Base-by-base conservation (phyloP, 2,113 vertebrate species). In the Oncorhynchus keta region DNA sequence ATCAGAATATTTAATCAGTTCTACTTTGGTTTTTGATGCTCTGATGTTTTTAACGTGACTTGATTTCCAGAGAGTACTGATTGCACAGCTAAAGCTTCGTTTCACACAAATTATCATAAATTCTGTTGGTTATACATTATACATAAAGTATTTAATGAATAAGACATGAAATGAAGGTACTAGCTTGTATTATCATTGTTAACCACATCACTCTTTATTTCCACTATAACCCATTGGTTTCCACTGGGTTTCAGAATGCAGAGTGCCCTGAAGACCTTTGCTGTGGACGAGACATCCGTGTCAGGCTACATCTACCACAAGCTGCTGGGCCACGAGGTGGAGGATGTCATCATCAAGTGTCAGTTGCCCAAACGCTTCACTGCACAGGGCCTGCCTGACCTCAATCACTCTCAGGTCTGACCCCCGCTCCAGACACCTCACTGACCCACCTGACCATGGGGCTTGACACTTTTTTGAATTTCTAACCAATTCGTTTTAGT, bases 231-330 rank as follows among this genome's bases (percentile, higher is more conserved):
- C 62, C 2, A 3, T 24, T 83, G 12, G 48, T 70, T 7, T 59
- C 45, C n/a, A 61, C 39, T 28, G 28, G 73, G 20, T 76, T 76
- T 9, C 85, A 99, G 98, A 81, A 99, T 99, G 98, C 98, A 99
- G 88, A 99, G 97, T 2, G 97, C 98, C 3, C 88, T 99, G 78
- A 99, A 99, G 82, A 99, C 97, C 0, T 99, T 99, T 51, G 97
- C 98, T 0, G 98, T 99, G 85, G 98, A 99, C 0, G 98, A 99
- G 91, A 99, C 98, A 12, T 99, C 97, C 0, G 98, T 99, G 76
- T 99, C 97, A 0, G 98, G 97, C 5, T 99, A 99, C 85, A 99
- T 99, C 85, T 99, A 99, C 86, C 98, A 99, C 92, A 99, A 99
- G 35, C 92, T 99, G 72, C 87, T 99, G 32, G 98, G 98, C 57